These are phyloP conservation scores for Cinclus cinclus DNA, from an alignment of 2,113 vertebrate species.

Conservation along the genomic window DNA sequence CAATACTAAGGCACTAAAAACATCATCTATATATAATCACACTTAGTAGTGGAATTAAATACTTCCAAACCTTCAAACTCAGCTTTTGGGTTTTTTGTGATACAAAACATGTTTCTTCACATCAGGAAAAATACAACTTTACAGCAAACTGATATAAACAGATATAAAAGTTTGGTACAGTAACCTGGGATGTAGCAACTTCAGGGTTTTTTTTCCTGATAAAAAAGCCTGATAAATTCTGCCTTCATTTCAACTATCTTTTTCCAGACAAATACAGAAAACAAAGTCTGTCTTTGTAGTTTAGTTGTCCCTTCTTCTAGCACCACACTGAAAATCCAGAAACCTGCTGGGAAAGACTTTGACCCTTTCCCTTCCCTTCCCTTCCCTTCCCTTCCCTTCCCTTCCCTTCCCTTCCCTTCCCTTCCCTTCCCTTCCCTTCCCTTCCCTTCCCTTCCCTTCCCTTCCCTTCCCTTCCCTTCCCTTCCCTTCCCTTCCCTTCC, in stretches of 20 bases:
- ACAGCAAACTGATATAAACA: neutral
- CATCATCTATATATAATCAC: neutral
- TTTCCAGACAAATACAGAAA: neutral
- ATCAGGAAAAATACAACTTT: neutral
- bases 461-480: neutral
- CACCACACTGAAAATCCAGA: neutral
- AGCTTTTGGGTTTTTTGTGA: neutral
- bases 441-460: neutral
- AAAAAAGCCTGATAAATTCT: neutral
- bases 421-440: too few relatives aligned
- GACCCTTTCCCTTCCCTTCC: neutral
- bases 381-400: neutral
- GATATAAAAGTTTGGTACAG: neutral
- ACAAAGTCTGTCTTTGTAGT: neutral
- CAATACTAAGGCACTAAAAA: neutral
- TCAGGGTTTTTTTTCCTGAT: neutral
- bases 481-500: neutral
- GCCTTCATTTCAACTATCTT: neutral
- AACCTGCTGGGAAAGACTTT: neutral
- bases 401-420: neutral
- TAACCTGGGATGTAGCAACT: neutral
- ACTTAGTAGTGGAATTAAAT: neutral
- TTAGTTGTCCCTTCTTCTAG: neutral
- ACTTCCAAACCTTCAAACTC: neutral
- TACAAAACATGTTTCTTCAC: neutral